A percentile compares a stretch with the other conserved stretches of the same genome.
phyloP scores from a whole-genome alignment of 2,797 vertebrate species.

The Poecilia velifera region DNA sequence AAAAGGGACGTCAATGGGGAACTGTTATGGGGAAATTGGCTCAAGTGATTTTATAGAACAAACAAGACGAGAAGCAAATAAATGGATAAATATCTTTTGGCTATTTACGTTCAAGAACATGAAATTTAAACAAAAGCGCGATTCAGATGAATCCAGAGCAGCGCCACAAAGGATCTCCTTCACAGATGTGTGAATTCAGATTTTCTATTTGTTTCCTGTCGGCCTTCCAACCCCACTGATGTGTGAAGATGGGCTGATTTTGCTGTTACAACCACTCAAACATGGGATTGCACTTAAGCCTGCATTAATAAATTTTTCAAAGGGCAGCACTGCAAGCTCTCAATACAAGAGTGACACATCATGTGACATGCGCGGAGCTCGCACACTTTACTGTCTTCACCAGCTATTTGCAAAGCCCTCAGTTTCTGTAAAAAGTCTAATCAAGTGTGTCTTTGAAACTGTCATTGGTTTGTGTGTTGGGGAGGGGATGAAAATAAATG shows the following conservation, averaged over 20 bases:
- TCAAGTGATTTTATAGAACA: neutral
- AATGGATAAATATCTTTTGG: neutral
- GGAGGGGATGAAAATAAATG: neutral
- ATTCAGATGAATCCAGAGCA: neutral
- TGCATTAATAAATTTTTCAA: conserved; percentile 11
- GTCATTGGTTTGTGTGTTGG: neutral
- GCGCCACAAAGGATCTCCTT: conserved; percentile 1
- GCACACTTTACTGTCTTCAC: neutral
- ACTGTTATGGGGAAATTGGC: neutral
- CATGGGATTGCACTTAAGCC: conserved; percentile 33
- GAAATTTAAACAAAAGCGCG: neutral
- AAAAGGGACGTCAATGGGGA: neutral
- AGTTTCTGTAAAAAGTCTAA: neutral
- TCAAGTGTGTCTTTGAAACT: neutral
- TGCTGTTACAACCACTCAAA: conserved; percentile 23
- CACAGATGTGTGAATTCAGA: conserved; percentile 3
- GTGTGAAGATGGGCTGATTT: conserved; percentile 20
- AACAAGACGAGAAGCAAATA: neutral
- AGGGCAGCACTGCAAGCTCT: conserved; percentile 3
- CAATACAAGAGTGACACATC: conserved; percentile 7
- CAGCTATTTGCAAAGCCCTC: neutral
- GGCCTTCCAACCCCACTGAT: neutral
- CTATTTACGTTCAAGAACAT: neutral
- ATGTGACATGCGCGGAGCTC: neutral
- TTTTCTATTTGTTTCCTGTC: conserved; percentile 3